Base-by-base conservation (phyloP, 1,140 invertebrate species). In the Schlechtendalia chinensis region DNA sequence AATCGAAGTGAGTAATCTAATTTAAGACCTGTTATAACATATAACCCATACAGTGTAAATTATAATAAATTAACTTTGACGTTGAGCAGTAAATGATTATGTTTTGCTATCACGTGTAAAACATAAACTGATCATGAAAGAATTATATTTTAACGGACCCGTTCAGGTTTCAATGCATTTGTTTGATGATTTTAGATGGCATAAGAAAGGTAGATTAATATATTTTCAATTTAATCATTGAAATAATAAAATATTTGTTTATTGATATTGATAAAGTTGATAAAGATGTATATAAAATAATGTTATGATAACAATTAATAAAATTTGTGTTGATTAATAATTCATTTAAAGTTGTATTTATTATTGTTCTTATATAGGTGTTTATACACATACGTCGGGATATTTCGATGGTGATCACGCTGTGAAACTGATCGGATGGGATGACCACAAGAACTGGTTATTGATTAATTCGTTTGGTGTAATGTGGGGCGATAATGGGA, bases 401-500 rank as follows among this genome's bases (percentile, higher is more conserved):
- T 85, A 88, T 19, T 88, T 87, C 19, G 87, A 94, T 24, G 95
- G 95, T 45, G 94, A 94, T 12, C 96, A 97, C 86, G 95, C 96
- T 47, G 91, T 97, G 47, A 93, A 92, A 84, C 91, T 97, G 50
- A 86, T 97, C 12, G 96, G 96, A 24, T 92, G 90, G 89, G 91
- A 83, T 27, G 81, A 81, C 10, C 74, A 81, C 3, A 84, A 85
- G 27, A 88, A 84, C 82, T 88, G 87, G 87, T 85, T 86, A 67
- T 83, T 87, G 14, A 86, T 87, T 63, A 88, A 88, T 83, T 89
- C 88, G 69, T 90, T 89, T 89, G 88, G 89, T 17, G 82, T 82
- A 8, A 69, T 81, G 2, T 90, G 89, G 89, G 89, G 89, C 8
- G 88, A 89, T 81, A 81, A 86, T 5, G 89, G 89, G 1, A 87